Base-by-base conservation (phyloP, 2,888 invertebrate species). In the Drosophila vallismaia region DNA sequence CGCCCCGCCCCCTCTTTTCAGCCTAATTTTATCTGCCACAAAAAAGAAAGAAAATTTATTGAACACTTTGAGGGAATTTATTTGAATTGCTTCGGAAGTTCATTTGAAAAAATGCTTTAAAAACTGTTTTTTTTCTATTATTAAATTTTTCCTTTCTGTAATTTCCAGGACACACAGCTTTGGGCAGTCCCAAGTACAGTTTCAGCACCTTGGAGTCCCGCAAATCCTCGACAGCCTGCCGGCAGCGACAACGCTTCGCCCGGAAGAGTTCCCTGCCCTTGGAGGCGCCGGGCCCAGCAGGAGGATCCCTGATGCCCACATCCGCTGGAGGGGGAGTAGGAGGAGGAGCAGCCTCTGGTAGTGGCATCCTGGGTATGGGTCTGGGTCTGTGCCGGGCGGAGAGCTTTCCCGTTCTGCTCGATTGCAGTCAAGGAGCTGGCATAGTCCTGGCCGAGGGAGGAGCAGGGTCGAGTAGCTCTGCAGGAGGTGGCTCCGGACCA, bases 121-220 rank as follows among this genome's bases (percentile, higher is more conserved):
- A n/a, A 36, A 33, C 9, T 36, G n/a, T 5, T 36, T 36, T 0
- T 1, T 1, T n/a, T 28, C 28, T 5, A n/a, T 36, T 36, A 4
- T 4, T 4, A 5, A 36, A 36, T 36, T n/a, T 1, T 4, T 45
- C 7, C 24, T 49, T 10, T 7, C 48, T n/a, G 38, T 9, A 3
- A 12, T 44, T 78, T 77, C 44, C 76, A 90, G 90, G 90, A 79
- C 88, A 90, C 79, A 83, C 88, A 14, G 76, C 89, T 14, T 79
- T 92, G 66, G 91, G 90, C 71, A 93, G 93, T 84, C 93, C 93
- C 45, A 93, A 93, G 80, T 92, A 93, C 71, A 93, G 93, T 77
- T 93, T 93, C 90, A 94, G 92, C 88, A 94, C 93, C 42, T 88
- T 93, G 74, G 94, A 93, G 80, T 94, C 93, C 40, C 91, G 93